Percentiles rank a stretch among this genome's conserved stretches.
These are phyloP conservation scores for Erebia ligea DNA, from an alignment of 2,888 invertebrate species.

Conservation along the genomic window DNA sequence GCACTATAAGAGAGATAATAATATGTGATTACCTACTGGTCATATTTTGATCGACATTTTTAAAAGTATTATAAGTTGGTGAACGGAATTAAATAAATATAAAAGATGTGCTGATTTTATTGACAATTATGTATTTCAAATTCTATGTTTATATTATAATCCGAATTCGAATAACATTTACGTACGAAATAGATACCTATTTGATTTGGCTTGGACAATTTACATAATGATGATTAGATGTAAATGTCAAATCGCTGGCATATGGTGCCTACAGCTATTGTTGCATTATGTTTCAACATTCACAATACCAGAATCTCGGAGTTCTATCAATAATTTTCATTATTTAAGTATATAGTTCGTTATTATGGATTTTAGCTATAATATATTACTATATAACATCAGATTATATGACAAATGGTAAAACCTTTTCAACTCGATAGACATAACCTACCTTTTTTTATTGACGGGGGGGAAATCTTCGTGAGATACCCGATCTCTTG, in stretches of 20 bases:
- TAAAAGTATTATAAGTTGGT: no score
- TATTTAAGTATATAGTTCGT: no score
- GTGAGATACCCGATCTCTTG: no score
- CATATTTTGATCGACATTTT: background rate
- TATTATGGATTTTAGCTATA: background rate
- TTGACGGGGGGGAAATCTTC: no score
- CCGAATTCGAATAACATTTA: background rate
- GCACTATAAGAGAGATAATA: background rate
- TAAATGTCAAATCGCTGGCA: slow-evolving; percentile 17
- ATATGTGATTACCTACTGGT: background rate
- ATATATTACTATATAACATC: background rate
- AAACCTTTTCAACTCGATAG: no score
- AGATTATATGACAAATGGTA: no score
- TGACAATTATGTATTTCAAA: no score
- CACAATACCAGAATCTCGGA: background rate
- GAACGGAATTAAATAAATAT: no score
- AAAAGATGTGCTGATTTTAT: no score
- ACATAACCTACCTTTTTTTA: no score
- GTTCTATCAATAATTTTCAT: background rate
- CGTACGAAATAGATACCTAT: background rate
- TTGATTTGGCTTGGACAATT: slow-evolving; percentile 11
- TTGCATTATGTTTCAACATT: background rate
- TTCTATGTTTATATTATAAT: background rate
- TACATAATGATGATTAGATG: slow-evolving; percentile 15
- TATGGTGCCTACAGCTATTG: slow-evolving; percentile 6